Evolutionary conservation across 2,113 vertebrate species (phyloP), one percentile per base, ranked within the genome.

Genomic region (Petrocephalus microphthalmus): DNA sequence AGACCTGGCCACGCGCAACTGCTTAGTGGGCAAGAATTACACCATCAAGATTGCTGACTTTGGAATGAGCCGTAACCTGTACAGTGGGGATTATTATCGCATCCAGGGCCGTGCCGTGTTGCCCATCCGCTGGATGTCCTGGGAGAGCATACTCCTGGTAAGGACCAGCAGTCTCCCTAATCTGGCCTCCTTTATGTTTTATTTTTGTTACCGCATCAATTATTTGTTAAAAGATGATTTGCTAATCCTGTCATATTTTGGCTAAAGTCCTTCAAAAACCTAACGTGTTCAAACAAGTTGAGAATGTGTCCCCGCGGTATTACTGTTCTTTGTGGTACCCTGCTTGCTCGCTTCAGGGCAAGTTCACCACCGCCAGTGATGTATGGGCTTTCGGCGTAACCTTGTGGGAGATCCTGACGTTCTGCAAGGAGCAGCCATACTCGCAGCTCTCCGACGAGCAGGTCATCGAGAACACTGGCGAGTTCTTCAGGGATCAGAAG

Each of bases 41-140:
- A 99, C 98, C 87, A 99, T 99, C 95, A 99, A 99, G 96, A 99
- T 99, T 1, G 98, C 98, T 0, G 98, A 99, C 93, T 99, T 99
- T 1, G 98, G 98, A 81, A 99, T 99, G 98, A 99, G 98, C 94
- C 96, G 98, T 45, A 99, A 99, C 91, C 95, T 99, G 88, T 99
- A 99, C 94, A 99, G 97, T 0, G 97, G 98, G 5, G 98, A 99
- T 92, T 99, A 99, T 92, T 99, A 99, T 93, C 96, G 98, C 88
- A 99, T 99, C 93, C 98, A 99, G 93, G 98, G 98, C 37, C 93
- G 98, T 11, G 98, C 98, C 0, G 98, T 99, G 51, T 96, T 99
- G 51, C 98, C 98, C 0, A 99, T 99, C 89, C 98, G 98, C 91
- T 99, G 98, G 98, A 99, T 99, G 98, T 99, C 98, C 13, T 99